phyloP scores from a whole-genome alignment of 2,888 invertebrate species.

The Diarsia mendica region DNA sequence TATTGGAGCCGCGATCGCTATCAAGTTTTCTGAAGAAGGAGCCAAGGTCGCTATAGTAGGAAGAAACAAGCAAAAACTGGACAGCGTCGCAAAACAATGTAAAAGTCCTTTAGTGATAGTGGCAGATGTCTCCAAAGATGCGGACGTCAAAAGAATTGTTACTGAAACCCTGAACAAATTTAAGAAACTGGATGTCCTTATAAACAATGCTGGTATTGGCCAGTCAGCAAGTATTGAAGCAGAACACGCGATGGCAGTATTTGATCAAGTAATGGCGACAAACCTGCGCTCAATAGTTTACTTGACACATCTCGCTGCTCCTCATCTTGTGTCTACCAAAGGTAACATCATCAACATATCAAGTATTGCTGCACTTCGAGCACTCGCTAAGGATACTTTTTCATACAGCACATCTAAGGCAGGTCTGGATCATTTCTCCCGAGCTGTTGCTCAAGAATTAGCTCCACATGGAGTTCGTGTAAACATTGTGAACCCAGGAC shows the following conservation, averaged over 20 bases:
- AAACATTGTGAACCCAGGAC: constrained; percentile 66
- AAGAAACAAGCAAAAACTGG: constrained; percentile 59
- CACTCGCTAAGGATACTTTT: background rate
- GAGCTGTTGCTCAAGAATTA: constrained; percentile 90
- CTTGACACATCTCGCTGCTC: constrained; percentile 60
- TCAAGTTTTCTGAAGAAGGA: constrained; percentile 58
- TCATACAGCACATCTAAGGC: constrained; percentile 65
- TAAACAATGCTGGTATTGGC: constrained; percentile 32
- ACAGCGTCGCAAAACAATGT: constrained; percentile 32
- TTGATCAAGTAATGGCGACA: constrained; percentile 46
- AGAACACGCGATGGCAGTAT: constrained; percentile 43
- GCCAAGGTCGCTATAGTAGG: constrained; percentile 66
- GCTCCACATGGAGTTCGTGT: constrained; percentile 93
- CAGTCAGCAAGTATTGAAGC: background rate
- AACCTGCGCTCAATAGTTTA: constrained; percentile 57
- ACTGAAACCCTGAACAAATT: constrained; percentile 31
- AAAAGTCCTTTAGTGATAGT: constrained; percentile 31
- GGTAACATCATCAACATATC: constrained; percentile 94
- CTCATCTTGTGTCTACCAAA: constrained; percentile 62
- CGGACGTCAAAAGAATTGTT: constrained; percentile 33
- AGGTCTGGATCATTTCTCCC: constrained; percentile 66
- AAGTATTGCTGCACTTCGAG: constrained; percentile 41
- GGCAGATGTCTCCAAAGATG: constrained; percentile 40
- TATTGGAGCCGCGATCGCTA: constrained; percentile 67
- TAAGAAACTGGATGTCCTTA: constrained; percentile 31